Conservation (phyloP, 2,797 vertebrate species). For the Geotrypetes seraphini region DNA sequence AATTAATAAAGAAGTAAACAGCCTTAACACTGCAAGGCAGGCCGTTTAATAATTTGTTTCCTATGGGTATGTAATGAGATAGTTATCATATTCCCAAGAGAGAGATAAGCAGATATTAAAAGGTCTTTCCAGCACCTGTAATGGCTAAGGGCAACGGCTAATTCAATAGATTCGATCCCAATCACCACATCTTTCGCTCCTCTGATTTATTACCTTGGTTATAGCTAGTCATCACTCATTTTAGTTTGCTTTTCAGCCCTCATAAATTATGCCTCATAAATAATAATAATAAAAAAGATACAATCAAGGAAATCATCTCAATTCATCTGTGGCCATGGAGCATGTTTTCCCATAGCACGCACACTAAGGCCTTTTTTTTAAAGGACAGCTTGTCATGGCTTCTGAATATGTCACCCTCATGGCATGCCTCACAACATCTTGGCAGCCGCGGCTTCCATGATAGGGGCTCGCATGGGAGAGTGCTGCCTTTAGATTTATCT, state of each 20-base stretch:
- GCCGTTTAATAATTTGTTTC: slow-evolving; percentile 64
- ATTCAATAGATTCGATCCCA: slow-evolving; percentile 96
- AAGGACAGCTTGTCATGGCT: slow-evolving; percentile 63
- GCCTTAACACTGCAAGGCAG: slow-evolving; percentile 47
- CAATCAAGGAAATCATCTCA: slow-evolving; percentile 94
- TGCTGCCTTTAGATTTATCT: no score
- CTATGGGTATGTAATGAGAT: slow-evolving; percentile 60
- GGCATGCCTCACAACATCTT: slow-evolving; percentile 29
- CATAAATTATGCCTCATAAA: slow-evolving; percentile 98
- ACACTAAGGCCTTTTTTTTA: slow-evolving; percentile 74
- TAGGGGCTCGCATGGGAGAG: not conserved
- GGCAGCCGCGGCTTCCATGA: slow-evolving; percentile 20
- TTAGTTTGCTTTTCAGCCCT: slow-evolving; percentile 76
- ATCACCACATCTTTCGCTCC: slow-evolving; percentile 72
- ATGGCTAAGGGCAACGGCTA: slow-evolving; percentile 85
- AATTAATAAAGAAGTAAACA: slow-evolving; percentile 49
- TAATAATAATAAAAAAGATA: slow-evolving; percentile 96
- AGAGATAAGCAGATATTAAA: slow-evolving; percentile 90
- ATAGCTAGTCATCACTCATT: slow-evolving; percentile 77
- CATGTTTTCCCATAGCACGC: slow-evolving; percentile 61
- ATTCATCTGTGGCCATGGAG: slow-evolving; percentile 75
- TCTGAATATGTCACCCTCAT: slow-evolving; percentile 19
- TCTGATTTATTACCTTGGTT: slow-evolving; percentile 88
- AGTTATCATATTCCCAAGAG: slow-evolving; percentile 64
- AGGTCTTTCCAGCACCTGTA: slow-evolving; percentile 92